Evolutionary conservation across 2,797 vertebrate species (phyloP).

Genomic region (Chelidonichthys spinosus): DNA sequence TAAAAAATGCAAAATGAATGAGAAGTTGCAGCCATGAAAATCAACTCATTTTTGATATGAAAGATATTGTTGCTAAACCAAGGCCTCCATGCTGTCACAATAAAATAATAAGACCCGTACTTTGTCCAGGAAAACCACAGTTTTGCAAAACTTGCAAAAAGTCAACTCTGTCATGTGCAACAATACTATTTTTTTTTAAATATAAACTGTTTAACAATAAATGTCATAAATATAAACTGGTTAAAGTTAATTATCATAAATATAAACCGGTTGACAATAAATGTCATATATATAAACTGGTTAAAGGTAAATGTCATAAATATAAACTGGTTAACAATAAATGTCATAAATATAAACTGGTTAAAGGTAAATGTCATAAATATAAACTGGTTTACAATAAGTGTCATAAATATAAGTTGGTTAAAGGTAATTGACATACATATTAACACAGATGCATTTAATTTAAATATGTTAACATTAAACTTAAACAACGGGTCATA

Average conservation of each 20-base stretch:
- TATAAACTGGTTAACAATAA: background rate
- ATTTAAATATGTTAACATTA: too few relatives aligned
- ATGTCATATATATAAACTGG: background rate
- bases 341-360: background rate
- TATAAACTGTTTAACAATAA: too few relatives aligned
- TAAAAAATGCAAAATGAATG: background rate
- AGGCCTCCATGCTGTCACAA: background rate
- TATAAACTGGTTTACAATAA: too few relatives aligned
- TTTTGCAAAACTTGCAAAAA: background rate
- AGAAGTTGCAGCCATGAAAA: background rate
- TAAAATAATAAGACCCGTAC: too few relatives aligned
- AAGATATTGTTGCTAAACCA: constrained; percentile 1
- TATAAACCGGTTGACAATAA: too few relatives aligned
- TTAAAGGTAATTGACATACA: background rate
- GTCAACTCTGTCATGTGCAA: background rate
- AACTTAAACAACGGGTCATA: too few relatives aligned
- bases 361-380: background rate
- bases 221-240: too few relatives aligned
- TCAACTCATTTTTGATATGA: background rate
- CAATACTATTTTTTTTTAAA: background rate
- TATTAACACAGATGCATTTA: too few relatives aligned
- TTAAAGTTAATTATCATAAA: too few relatives aligned
- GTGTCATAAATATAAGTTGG: background rate
- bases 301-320: background rate
- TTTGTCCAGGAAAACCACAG: background rate